Conservation (phyloP, 2,888 invertebrate genomes). For the Colletes collaris region DNA sequence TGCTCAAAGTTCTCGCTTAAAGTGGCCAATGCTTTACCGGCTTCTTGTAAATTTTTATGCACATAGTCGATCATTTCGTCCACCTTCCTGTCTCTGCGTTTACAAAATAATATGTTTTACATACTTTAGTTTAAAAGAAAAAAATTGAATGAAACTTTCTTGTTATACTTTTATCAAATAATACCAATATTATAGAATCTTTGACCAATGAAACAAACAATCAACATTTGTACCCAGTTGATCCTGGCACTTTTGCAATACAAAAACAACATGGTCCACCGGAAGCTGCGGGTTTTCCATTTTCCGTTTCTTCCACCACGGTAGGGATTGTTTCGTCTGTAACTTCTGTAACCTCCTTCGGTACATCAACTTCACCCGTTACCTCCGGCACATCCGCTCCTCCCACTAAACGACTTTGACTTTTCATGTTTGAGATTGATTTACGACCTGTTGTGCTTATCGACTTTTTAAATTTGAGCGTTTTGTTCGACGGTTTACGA, state of each 20-base stretch:
- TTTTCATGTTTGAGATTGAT: conserved; percentile 13
- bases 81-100: conserved; percentile 74
- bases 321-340: neutral
- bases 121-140: neutral
- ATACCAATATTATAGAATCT: too few species aligned
- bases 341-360: neutral
- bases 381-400: conserved; percentile 56
- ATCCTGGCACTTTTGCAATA: conserved; percentile 24
- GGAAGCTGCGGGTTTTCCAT: neutral
- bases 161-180: too few species aligned
- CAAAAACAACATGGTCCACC: conserved; percentile 59
- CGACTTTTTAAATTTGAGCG: conserved; percentile 29
- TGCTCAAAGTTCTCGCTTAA: conserved; percentile 78
- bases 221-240: conserved; percentile 48
- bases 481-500: conserved; percentile 30
- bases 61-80: conserved; percentile 78
- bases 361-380: neutral
- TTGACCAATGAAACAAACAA: too few species aligned
- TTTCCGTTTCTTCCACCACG: neutral
- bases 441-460: conserved; percentile 20
- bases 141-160: too few species aligned
- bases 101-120: conserved; percentile 10
- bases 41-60: conserved; percentile 76
- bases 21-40: conserved; percentile 73
- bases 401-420: conserved; percentile 52